phyloP scores from a whole-genome alignment of 2,888 invertebrate genomes.

The Blomia tropicalis region DNA sequence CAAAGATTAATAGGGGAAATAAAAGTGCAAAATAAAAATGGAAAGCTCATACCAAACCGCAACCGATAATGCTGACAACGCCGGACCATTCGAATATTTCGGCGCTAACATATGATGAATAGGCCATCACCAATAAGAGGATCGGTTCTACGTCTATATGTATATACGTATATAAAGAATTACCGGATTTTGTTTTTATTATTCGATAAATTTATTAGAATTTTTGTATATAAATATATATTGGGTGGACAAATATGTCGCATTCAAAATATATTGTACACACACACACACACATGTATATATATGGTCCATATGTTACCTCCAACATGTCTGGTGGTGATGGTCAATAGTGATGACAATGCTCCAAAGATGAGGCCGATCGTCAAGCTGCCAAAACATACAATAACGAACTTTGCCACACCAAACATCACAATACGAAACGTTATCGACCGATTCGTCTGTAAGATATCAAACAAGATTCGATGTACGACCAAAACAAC shows the following conservation, averaged over 20 bases:
- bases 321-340: conserved; percentile 33
- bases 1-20: no score
- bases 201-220: neutral
- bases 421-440: conserved; percentile 32
- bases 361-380: conserved; percentile 41
- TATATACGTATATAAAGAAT: conserved; percentile 25
- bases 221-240: neutral
- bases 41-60: conserved; percentile 27
- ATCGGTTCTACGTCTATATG: conserved; percentile 42
- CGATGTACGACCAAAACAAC: conserved; percentile 22
- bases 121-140: conserved; percentile 41
- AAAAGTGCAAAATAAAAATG: no score
- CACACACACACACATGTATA: no score
- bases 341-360: conserved; percentile 37
- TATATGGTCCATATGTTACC: no score
- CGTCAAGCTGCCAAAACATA: conserved; percentile 39
- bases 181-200: neutral
- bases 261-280: no score
- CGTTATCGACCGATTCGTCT: neutral
- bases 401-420: conserved; percentile 40
- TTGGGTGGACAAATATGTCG: no score
- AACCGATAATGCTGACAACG: conserved; percentile 39
- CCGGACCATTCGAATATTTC: conserved; percentile 45
- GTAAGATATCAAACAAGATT: conserved; percentile 15
- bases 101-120: conserved; percentile 41